Conservation (phyloP, 35 echinoderm and acorn worm genomes). For the Hemicentrotus pulcherrimus region DNA sequence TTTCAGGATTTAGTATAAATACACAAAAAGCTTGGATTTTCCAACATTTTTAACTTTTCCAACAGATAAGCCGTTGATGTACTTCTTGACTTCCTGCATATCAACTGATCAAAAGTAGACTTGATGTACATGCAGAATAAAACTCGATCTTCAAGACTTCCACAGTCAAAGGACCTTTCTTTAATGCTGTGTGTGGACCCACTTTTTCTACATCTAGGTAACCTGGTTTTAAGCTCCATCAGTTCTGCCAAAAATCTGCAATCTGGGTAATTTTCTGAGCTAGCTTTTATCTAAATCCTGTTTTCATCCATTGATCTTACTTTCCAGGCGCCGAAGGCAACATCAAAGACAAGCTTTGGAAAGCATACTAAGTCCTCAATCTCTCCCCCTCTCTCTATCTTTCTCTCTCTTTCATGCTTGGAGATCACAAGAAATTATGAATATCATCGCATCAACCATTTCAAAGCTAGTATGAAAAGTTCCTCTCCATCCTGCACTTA, state of each 20-base stretch:
- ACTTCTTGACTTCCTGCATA: neutral
- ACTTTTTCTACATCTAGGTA: neutral
- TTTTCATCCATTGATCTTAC: constrained; percentile 10
- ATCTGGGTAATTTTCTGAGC: neutral
- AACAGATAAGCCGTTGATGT: neutral
- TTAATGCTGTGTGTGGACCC: neutral
- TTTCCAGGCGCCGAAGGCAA: neutral
- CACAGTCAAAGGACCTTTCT: neutral
- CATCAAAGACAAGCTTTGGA: neutral
- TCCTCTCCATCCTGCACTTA: neutral
- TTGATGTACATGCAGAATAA: neutral
- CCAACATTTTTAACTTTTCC: neutral
- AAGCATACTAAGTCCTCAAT: neutral
- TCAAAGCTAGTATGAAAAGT: neutral
- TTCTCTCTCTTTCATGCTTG: neutral
- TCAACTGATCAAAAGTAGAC: neutral
- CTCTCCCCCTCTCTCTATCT: neutral
- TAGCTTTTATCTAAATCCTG: constrained; percentile 13
- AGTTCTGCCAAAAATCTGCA: neutral
- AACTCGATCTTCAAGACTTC: neutral
- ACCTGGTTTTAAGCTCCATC: neutral
- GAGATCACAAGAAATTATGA: constrained; percentile 5
- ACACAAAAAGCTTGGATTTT: neutral
- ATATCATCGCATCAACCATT: neutral
- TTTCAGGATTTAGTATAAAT: too few species aligned